phyloP scores from a whole-genome alignment of 2,888 invertebrate genomes.

The Nomada fucata region DNA sequence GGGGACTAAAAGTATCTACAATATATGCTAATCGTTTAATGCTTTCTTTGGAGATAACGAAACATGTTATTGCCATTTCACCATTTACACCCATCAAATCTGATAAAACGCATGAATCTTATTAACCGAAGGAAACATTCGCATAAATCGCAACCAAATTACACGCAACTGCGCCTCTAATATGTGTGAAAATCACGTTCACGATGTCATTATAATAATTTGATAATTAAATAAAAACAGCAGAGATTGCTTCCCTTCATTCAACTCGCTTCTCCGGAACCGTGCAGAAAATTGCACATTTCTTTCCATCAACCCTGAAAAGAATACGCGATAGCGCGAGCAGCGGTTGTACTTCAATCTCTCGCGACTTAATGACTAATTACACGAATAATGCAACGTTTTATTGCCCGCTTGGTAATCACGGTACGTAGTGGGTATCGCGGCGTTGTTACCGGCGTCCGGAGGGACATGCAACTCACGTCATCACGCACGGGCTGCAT shows the following conservation, averaged over 20 bases:
- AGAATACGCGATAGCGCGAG: conserved; percentile 15
- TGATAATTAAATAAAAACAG: neutral
- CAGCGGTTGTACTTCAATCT: conserved; percentile 48
- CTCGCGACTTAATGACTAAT: conserved; percentile 65
- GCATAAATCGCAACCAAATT: neutral
- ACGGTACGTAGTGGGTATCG: conserved; percentile 4
- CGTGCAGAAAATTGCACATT: neutral
- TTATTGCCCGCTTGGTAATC: conserved; percentile 59
- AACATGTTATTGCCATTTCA: too few relatives aligned
- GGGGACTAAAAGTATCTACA: too few relatives aligned
- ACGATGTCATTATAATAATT: neutral
- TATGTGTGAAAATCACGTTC: neutral
- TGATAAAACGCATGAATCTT: neutral
- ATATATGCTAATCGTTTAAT: too few relatives aligned
- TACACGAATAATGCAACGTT: conserved; percentile 66
- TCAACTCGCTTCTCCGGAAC: conserved; percentile 16
- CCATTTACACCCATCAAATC: too few relatives aligned
- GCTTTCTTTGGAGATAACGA: too few relatives aligned
- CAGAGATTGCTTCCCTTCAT: neutral
- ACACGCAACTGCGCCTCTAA: neutral
- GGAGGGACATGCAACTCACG: conserved; percentile 55
- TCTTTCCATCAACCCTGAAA: neutral
- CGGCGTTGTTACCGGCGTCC: conserved; percentile 10
- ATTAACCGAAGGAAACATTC: neutral
- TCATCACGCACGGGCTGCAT: conserved; percentile 65